Conservation (phyloP, 2,888 invertebrate genomes). For the Eudemis profundana region DNA sequence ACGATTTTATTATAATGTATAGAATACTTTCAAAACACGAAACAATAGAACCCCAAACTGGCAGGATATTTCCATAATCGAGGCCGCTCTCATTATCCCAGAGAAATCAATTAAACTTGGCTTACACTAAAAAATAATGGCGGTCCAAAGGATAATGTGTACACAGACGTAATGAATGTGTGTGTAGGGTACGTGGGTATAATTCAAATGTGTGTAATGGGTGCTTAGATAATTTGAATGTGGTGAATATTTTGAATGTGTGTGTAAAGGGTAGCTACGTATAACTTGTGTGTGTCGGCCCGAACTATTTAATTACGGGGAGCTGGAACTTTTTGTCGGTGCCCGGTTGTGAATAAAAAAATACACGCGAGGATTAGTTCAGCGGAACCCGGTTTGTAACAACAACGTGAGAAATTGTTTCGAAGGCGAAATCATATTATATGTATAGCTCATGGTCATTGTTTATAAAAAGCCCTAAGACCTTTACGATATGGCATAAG, state of each 20-base stretch:
- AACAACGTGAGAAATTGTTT: background rate
- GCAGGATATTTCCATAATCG: constrained; percentile 14
- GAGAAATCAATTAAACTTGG: constrained; percentile 20
- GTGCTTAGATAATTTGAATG: too few species aligned
- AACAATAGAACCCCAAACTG: constrained; percentile 14
- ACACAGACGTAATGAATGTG: background rate
- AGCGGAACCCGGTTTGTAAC: background rate
- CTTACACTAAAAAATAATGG: constrained; percentile 25
- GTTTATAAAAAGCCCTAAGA: too few species aligned
- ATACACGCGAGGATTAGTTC: background rate
- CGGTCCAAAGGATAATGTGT: constrained; percentile 15
- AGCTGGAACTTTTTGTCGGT: background rate
- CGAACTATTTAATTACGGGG: background rate
- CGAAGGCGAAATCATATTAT: background rate
- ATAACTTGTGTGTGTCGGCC: background rate
- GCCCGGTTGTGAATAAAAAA: background rate
- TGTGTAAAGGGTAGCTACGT: background rate
- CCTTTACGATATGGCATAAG: too few species aligned
- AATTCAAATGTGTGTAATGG: background rate
- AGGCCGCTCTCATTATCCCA: constrained; percentile 16
- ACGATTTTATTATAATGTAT: too few species aligned
- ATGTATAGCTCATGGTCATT: background rate
- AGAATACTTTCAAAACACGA: constrained; percentile 1
- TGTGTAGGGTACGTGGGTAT: background rate
- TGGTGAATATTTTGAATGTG: too few species aligned